These are phyloP conservation scores for Gibbula magus DNA, from an alignment of 2,888 invertebrate genomes.

Conservation along the genomic window DNA sequence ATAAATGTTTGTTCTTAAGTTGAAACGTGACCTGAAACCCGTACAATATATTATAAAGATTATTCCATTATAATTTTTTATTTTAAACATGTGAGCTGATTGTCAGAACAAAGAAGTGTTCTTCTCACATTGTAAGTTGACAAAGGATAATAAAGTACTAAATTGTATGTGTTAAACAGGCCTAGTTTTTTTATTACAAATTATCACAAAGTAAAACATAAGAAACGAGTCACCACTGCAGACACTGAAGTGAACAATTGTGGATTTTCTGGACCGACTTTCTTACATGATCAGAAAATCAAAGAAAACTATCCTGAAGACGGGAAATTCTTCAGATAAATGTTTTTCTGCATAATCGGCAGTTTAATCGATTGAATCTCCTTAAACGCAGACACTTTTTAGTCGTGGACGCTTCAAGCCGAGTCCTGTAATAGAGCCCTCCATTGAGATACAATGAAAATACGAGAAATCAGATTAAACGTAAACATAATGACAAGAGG, in stretches of 20 bases:
- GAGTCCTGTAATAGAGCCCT: background rate
- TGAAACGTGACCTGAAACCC: no score
- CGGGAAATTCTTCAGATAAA: background rate
- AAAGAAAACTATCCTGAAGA: background rate
- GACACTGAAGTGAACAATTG: background rate
- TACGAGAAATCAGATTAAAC: background rate
- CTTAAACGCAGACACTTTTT: slow-evolving; percentile 11
- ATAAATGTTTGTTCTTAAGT: no score
- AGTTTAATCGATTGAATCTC: background rate
- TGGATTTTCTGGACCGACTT: background rate
- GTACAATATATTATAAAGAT: no score
- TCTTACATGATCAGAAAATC: background rate
- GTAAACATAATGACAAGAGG: background rate
- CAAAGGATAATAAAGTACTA: no score
- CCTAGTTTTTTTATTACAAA: no score
- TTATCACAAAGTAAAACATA: no score
- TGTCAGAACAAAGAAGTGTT: no score
- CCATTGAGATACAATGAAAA: slow-evolving; percentile 7
- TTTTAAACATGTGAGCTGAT: no score
- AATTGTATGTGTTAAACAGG: no score
- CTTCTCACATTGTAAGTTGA: no score
- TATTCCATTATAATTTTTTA: no score
- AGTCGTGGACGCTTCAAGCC: background rate
- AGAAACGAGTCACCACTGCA: background rate
- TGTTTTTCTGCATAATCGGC: slow-evolving; percentile 1